Conservation (phyloP, 2,113 vertebrate species). For the Psittacus erithacus region DNA sequence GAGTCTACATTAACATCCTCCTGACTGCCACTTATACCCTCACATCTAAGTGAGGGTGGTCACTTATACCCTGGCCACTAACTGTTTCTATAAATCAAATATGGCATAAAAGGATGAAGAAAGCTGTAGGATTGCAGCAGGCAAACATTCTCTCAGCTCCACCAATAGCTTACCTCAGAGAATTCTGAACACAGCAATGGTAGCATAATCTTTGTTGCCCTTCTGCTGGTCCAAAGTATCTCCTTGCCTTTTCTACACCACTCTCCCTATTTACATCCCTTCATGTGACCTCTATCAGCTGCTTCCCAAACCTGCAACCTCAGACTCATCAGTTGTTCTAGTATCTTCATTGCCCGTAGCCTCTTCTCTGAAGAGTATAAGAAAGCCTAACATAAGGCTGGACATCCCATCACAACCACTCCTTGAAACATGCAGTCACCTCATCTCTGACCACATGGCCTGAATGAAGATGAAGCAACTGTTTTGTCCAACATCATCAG, state of each 20-base stretch:
- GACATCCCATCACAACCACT: not conserved
- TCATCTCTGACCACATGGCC: not conserved
- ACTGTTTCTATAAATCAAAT: constrained; percentile 54
- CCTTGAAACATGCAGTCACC: not conserved
- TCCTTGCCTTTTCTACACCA: not conserved
- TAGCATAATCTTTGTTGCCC: not conserved
- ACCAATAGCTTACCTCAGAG: not conserved
- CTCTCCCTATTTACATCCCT: not conserved
- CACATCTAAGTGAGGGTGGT: not conserved
- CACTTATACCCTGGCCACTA: not conserved
- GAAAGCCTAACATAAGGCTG: not conserved
- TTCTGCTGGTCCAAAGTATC: not conserved
- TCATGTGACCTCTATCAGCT: not conserved
- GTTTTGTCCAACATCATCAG: not conserved
- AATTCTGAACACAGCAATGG: not conserved
- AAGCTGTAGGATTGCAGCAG: not conserved
- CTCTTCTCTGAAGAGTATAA: not conserved
- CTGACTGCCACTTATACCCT: not conserved
- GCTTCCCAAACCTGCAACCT: not conserved
- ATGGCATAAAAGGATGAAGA: constrained; percentile 20
- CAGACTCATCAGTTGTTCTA: not conserved
- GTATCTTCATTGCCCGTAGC: not conserved
- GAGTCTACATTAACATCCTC: not conserved
- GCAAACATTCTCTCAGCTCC: not conserved
- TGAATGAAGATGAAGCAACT: not conserved